Percentiles rank a stretch among this genome's conserved stretches.
phyloP scores from a whole-genome alignment of 2,797 vertebrate species.

The Pogoniulus pusillus region DNA sequence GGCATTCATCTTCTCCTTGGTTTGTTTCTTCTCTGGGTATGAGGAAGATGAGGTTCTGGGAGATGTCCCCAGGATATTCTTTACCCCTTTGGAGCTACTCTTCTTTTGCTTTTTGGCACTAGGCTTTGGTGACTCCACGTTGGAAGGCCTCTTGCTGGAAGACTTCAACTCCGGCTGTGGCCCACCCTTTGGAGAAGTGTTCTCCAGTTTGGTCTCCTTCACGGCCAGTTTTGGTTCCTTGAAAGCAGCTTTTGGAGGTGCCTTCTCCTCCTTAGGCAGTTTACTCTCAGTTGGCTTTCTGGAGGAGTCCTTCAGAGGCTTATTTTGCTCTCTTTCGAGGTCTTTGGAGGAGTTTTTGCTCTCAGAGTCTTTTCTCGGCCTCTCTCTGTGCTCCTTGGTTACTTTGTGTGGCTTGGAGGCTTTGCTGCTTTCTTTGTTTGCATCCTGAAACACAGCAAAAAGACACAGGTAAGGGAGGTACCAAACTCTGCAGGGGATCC shows the following conservation, averaged over 20 bases:
- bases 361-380: slow-evolving; percentile 95
- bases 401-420: slow-evolving; percentile 92
- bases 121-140: slow-evolving; percentile 92
- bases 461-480: not conserved
- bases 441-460: slow-evolving; percentile 76
- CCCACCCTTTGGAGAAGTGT: slow-evolving; percentile 92
- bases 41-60: slow-evolving; percentile 83
- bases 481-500: not conserved
- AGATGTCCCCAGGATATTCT: slow-evolving; percentile 84
- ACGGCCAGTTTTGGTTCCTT: slow-evolving; percentile 97
- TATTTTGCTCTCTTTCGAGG: slow-evolving; percentile 84
- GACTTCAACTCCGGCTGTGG: slow-evolving; percentile 86
- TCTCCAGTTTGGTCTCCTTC: slow-evolving; percentile 95
- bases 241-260: slow-evolving; percentile 92
- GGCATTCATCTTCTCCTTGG: slow-evolving; percentile 86
- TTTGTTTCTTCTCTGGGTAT: slow-evolving; percentile 87
- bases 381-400: slow-evolving; percentile 94
- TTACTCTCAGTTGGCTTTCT: slow-evolving; percentile 91
- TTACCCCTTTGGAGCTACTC: slow-evolving; percentile 87
- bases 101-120: slow-evolving; percentile 96
- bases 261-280: slow-evolving; percentile 91
- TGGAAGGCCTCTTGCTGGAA: slow-evolving; percentile 89
- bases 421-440: slow-evolving; percentile 85
- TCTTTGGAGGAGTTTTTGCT: slow-evolving; percentile 90
- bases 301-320: slow-evolving; percentile 83